A percentile compares a stretch with the other conserved stretches of the same genome.
These are phyloP conservation scores for Tychaedon coryphoeus DNA, from an alignment of 2,113 vertebrate species.

Conservation along the genomic window DNA sequence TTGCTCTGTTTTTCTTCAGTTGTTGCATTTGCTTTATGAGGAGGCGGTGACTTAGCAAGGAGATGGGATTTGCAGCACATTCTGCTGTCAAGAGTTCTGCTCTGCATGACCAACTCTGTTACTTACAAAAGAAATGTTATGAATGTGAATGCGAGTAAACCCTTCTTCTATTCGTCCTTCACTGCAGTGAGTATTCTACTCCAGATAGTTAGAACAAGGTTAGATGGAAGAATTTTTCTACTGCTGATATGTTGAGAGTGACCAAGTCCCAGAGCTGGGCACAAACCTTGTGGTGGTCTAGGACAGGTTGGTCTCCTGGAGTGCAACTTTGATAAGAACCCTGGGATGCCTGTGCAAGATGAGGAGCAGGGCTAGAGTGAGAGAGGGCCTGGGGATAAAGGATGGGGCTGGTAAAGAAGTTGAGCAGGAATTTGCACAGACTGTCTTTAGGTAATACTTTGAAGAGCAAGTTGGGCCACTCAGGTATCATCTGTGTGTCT, in stretches of 20 bases:
- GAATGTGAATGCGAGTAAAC: not conserved
- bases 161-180: not conserved
- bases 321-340: not conserved
- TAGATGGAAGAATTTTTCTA: not conserved
- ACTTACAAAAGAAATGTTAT: not conserved
- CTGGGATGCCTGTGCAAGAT: not conserved
- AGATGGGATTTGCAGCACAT: not conserved
- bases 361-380: not conserved
- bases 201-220: not conserved
- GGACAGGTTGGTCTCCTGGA: not conserved
- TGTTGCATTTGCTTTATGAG: not conserved
- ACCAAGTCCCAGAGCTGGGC: not conserved
- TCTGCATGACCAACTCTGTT: not conserved
- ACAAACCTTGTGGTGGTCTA: not conserved
- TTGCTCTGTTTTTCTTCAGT: not conserved
- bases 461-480: not conserved
- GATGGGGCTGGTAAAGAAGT: not conserved
- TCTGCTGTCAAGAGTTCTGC: not conserved
- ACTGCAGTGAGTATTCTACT: not conserved
- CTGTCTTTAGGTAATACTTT: not conserved
- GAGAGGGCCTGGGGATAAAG: not conserved
- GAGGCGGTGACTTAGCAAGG: not conserved
- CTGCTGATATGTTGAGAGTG: not conserved
- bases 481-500: not conserved
- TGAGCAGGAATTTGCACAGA: not conserved